Evolutionary conservation across 30 jellyfish, hydroid and myxozoan species (phyloP), one percentile per base, ranked within the genome.

Genomic region (Mastigias papua): DNA sequence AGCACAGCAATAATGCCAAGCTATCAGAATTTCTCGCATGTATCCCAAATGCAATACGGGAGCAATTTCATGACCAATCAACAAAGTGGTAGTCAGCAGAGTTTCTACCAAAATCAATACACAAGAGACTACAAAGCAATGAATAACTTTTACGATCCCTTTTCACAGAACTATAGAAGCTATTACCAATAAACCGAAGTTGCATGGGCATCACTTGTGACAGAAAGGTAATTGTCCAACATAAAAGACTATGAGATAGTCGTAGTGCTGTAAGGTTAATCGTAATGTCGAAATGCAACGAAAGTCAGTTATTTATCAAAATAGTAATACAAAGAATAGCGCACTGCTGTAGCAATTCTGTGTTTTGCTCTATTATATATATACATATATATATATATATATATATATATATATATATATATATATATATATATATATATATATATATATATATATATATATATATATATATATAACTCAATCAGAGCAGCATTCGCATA

Each of bases 61-160:
- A 22, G 34, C 83, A 72, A 33, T 35, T 72, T 33, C 63, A 17
- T 72, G 42, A 22, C 19, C n/a, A 34, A 48, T 21, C 83, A 72
- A 49, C 67, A 34, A 15, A 63, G 74, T 42, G 35, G 21, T n/a
- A 25, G 48, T 23, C 83, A 72, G 21, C 68, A 27, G 26, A 72
- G 48, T 35, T 33, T 11, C 68, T 72, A 72, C 66, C 83, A 34
- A 33, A 34, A 49, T 49, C 83, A 34, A 34, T 33, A 33, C 31
- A 15, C 68, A 28, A 72, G 62, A 49, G 68, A 37, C 29, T 72
- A 72, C 83, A 72, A 72, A 25, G 37, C 63, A 19, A 37, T 72
- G 67, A 72, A 72, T 49, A 72, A 25, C 66, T 72, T 27, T 49
- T 72, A 72, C 67, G 83, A 72, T 6, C 34, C 83, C 8, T 72